phyloP scores from a whole-genome alignment of 2,888 invertebrate species.

The Argyresthia albistria region DNA sequence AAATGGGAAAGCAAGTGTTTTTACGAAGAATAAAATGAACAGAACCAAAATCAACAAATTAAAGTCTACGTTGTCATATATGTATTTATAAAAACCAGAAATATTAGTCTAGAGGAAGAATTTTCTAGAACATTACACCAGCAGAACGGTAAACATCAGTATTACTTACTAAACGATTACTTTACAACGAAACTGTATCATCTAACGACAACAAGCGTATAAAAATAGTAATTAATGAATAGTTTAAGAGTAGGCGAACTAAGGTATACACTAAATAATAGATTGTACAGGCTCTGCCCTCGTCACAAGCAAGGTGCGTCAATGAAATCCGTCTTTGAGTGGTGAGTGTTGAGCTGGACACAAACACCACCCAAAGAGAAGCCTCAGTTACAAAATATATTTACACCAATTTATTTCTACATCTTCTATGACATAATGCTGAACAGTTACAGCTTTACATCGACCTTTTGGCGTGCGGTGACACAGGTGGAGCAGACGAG shows the following conservation, averaged over 20 bases:
- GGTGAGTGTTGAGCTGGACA: constrained; percentile 37
- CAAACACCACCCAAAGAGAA: constrained; percentile 19
- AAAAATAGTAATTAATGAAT: constrained; percentile 24
- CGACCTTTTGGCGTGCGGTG: too few relatives aligned
- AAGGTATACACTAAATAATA: neutral
- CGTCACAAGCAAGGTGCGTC: neutral
- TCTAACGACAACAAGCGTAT: constrained; percentile 33
- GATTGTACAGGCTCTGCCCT: neutral
- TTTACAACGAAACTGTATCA: neutral
- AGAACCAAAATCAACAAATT: neutral
- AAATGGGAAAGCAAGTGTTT: neutral
- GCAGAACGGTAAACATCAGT: neutral
- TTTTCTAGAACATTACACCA: neutral
- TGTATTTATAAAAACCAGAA: neutral
- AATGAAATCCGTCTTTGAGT: neutral
- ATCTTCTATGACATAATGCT: too few relatives aligned
- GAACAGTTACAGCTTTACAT: too few relatives aligned
- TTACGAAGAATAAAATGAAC: neutral
- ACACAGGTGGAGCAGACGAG: too few relatives aligned
- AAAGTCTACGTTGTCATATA: neutral
- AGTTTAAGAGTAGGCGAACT: neutral
- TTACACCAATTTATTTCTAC: too few relatives aligned
- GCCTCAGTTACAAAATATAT: too few relatives aligned
- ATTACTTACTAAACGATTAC: neutral
- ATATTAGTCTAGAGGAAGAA: neutral